Evolutionary conservation across 2,888 invertebrate genomes (phyloP), one percentile per base, ranked within the genome.

Genomic region (Ichneumoninae sp.): DNA sequence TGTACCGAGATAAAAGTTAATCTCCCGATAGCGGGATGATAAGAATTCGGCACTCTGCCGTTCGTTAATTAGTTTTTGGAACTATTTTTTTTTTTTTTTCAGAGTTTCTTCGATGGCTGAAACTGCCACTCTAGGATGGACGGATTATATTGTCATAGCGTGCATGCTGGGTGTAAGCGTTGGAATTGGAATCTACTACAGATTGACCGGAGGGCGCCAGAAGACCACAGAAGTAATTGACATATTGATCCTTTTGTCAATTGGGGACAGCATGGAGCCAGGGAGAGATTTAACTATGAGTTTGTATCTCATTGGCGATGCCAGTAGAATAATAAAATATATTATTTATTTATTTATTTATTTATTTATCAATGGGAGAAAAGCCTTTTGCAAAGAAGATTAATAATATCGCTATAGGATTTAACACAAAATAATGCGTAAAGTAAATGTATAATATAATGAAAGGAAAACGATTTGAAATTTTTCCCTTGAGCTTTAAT

Each of bases 121-220:
- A 19, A 80, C 74, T 3, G 90, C 91, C 47, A 91, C 93, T 4
- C 96, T 97, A 88, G 96, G 95, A 84, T 93, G 94, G 89, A 95
- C 96, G 95, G 98, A 98, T 94, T 98, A 97, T 91, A 93, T 96
- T 10, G 97, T 98, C 40, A 96, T 98, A 93, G 95, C 94, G 2
- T 89, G 95, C 1, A 97, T 97, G 83, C 95, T 98, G 89, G 78
- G 95, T 6, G 95, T 96, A 26, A 98, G 98, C 0, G 95, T 97
- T 0, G 94, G 94, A 0, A 98, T 98, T 87, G 98, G 98, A 6
- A 90, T 98, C 62, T 98, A 97, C 91, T 98, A 97, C 93, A 95
- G 97, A 86, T 96, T 98, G 90, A 97, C 96, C 22, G 98, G 98
- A 36, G 97, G 97, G 7, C 96, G 96, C 92, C 98, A 98, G 92